Percentiles rank a stretch among this genome's conserved stretches.
These are phyloP conservation scores for Trisateles emortualis DNA, from an alignment of 2,888 invertebrate species.

Conservation along the genomic window DNA sequence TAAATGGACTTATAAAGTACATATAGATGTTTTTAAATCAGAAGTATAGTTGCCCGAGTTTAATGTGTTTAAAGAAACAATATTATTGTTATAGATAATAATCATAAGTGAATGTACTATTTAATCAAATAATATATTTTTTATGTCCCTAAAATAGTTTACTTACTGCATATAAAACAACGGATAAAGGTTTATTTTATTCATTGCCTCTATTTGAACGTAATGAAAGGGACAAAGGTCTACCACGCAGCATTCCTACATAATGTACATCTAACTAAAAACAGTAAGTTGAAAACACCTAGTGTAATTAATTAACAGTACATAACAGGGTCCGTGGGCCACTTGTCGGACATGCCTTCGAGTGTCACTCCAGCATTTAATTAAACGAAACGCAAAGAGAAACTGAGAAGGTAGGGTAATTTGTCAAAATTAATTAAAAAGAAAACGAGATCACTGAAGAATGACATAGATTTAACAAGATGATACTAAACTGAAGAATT, in stretches of 20 bases:
- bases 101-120: no score
- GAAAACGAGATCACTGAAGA: constrained; percentile 76
- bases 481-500: constrained; percentile 65
- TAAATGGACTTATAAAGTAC: no score
- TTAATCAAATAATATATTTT: no score
- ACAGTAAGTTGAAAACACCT: constrained; percentile 28
- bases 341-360: constrained; percentile 67
- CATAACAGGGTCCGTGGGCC: constrained; percentile 58
- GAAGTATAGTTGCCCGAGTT: no score
- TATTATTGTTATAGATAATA: no score
- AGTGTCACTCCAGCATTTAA: constrained; percentile 86
- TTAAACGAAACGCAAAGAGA: constrained; percentile 80
- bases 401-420: constrained; percentile 83
- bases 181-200: neutral
- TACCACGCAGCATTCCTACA: neutral
- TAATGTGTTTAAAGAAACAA: no score
- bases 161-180: no score
- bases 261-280: constrained; percentile 17
- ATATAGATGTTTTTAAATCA: no score
- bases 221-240: neutral
- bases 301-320: constrained; percentile 69
- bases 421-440: constrained; percentile 87
- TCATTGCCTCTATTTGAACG: neutral
- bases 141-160: no score
- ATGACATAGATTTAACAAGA: constrained; percentile 75